Conservation (phyloP, 2,888 invertebrate genomes). For the Cyrtodaria siliqua region DNA sequence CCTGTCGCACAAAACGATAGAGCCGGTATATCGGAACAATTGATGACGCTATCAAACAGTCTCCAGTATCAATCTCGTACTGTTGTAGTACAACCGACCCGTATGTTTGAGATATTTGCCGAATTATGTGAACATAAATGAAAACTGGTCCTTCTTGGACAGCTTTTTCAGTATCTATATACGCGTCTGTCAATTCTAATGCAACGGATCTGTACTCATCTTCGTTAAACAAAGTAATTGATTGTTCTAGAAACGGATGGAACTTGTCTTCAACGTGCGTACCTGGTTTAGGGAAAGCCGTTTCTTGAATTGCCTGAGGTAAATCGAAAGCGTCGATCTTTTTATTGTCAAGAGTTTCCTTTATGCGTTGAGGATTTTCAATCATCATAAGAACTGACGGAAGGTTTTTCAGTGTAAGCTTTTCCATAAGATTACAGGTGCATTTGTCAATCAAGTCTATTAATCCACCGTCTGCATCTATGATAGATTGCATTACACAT, state of each 20-base stretch:
- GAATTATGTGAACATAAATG: no score
- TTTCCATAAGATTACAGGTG: background rate
- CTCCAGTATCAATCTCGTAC: no score
- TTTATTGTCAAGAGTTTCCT: conserved; percentile 12
- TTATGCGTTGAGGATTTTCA: background rate
- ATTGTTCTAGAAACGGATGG: conserved; percentile 54
- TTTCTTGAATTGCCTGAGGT: background rate
- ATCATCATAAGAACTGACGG: background rate
- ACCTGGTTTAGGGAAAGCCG: conserved; percentile 51
- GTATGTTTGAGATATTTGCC: no score
- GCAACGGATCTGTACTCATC: conserved; percentile 50
- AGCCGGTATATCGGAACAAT: conserved; percentile 36
- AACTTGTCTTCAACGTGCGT: conserved; percentile 47
- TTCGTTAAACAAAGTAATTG: conserved; percentile 36
- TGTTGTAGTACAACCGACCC: no score
- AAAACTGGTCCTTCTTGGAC: no score
- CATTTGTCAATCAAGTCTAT: background rate
- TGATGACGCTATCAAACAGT: no score
- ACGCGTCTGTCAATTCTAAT: conserved; percentile 6
- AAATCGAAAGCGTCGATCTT: conserved; percentile 12
- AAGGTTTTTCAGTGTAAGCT: no score
- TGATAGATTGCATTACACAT: background rate
- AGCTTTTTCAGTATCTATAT: background rate
- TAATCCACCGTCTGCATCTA: background rate
- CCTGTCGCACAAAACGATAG: conserved; percentile 26